Conservation (phyloP, 2,797 vertebrate genomes). For the Schizothorax lantsangensis region DNA sequence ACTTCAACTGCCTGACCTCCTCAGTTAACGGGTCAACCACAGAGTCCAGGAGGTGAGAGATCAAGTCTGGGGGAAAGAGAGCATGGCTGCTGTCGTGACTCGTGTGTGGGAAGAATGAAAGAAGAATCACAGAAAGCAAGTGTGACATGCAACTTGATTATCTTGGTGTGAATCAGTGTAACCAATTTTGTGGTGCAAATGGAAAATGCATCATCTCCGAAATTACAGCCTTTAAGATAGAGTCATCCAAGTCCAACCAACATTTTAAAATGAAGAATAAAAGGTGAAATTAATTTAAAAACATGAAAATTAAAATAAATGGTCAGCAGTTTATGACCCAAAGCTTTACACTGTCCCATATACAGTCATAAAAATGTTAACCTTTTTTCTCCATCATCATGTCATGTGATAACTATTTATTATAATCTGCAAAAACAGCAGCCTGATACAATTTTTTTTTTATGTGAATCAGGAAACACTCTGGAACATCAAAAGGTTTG, state of each 20-base stretch:
- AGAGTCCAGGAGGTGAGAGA: constrained; percentile 78
- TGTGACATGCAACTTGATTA: not conserved
- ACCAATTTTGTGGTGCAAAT: not conserved
- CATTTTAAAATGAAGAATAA: not conserved
- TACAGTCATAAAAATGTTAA: not conserved
- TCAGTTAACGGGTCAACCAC: constrained; percentile 71
- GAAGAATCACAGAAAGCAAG: not conserved
- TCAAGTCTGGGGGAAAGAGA: constrained; percentile 74
- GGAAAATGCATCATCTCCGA: not conserved
- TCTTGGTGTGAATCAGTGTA: not conserved
- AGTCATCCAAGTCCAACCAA: not conserved
- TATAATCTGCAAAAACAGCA: not conserved
- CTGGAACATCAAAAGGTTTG: constrained; percentile 39
- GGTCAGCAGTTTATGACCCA: too few relatives aligned
- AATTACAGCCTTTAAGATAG: not conserved
- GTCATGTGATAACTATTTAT: not conserved
- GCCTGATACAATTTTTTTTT: too few relatives aligned
- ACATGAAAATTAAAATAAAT: not conserved
- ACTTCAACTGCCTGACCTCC: constrained; percentile 71
- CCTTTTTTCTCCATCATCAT: not conserved
- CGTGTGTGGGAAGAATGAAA: not conserved
- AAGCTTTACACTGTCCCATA: not conserved
- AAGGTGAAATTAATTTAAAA: not conserved
- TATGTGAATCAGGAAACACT: constrained; percentile 17
- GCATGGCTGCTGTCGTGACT: not conserved